Base-by-base conservation (phyloP, 1,140 invertebrate species). In the Oncopodura yosiiana region DNA sequence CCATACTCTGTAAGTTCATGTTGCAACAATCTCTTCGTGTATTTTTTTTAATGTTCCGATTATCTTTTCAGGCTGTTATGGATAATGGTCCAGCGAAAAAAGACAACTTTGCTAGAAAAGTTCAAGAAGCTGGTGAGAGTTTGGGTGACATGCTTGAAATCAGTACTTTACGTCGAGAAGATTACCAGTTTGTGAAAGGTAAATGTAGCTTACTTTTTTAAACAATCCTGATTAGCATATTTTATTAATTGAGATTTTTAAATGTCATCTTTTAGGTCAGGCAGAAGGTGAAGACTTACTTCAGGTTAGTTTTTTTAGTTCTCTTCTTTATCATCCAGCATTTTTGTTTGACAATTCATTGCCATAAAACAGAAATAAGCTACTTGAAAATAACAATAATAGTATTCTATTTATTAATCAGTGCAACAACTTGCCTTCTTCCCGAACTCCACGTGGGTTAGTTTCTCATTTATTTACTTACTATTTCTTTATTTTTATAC, bases 131-230 rank as follows among this genome's bases (percentile, higher is more conserved):
- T 24, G 90, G 89, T 4, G 83, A 89, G 50, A 61, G 68, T 3
- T 76, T 87, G 43, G 92, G 84, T 3, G 92, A 98, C 73, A 86
- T 87, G 0, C 83, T 96, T 66, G 93, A 97, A 73, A 80, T 96
- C 6, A 93, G 87, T 0, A 81, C 80, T 18, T 75, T 97, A 21
- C 81, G 90, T 36, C 76, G 81, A 48, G 83, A 94, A 68, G 94
- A 98, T 70, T 84, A 88, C 64, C 73, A 78, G 8, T 81, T 82
- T 51, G 82, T 89, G 66, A 72, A 73, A 48, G 86, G 78, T 16
- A 66, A 62, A 53, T 44, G 21, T 27, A 1, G 14, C 23, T 3
- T 30, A 54, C n/a, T 8, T 9, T 5, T 37, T 54, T 11, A n/a
- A 42, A 11, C n/a, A 42, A 12, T n/a, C 14, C 24, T 19, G 5